phyloP scores from a whole-genome alignment of 2,888 invertebrate species.

The Scaeva pyrastri region DNA sequence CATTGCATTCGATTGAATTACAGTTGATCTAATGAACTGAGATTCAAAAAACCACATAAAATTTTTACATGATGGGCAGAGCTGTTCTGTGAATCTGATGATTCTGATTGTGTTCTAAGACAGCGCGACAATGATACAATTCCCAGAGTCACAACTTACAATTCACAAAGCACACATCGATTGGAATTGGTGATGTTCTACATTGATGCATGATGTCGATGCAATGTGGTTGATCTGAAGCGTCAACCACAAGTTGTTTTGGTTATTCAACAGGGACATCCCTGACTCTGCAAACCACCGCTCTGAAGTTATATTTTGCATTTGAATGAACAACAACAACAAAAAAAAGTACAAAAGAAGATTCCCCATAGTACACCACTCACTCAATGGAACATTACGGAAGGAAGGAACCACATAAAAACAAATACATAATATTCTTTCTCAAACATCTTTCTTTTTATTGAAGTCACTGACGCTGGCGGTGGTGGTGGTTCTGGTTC shows the following conservation, averaged over 20 bases:
- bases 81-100: neutral
- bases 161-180: neutral
- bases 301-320: slow-evolving; percentile 17
- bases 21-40: slow-evolving; percentile 7
- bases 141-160: neutral
- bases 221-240: slow-evolving; percentile 1
- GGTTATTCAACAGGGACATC: slow-evolving; percentile 48
- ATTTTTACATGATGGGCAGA: slow-evolving; percentile 15
- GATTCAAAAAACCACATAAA: slow-evolving; percentile 38
- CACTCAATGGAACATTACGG: slow-evolving; percentile 15
- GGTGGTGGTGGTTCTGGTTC: neutral
- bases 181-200: slow-evolving; percentile 1
- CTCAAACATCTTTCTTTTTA: slow-evolving; percentile 5
- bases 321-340: slow-evolving; percentile 21
- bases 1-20: slow-evolving; percentile 40
- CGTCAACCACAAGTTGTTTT: slow-evolving; percentile 37
- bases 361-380: neutral
- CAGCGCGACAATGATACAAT: slow-evolving; percentile 9
- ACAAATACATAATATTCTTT: neutral
- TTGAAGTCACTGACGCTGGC: neutral
- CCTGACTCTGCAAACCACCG: slow-evolving; percentile 32
- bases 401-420: slow-evolving; percentile 10
- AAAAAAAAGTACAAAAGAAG: no score
- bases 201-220: neutral
- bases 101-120: slow-evolving; percentile 3